Evolutionary conservation across 2,113 vertebrate genomes (phyloP).

Genomic region (Callocephalon fimbriatum): DNA sequence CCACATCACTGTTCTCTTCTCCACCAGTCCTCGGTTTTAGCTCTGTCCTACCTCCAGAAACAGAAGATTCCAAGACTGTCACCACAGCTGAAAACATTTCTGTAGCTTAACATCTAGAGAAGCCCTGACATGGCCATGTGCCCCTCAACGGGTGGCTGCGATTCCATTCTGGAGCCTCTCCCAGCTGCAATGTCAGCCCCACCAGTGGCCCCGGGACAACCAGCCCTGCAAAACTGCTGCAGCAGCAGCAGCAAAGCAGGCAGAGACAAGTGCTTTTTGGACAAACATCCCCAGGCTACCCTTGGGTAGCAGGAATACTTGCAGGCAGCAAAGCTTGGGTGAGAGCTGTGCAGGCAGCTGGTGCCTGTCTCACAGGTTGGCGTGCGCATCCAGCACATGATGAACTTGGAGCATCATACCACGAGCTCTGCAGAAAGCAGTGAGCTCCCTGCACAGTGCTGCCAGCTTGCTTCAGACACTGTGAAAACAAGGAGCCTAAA

Average conservation of each 20-base stretch:
- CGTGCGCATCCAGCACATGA: fast-evolving
- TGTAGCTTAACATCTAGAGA: not conserved
- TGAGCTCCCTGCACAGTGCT: not conserved
- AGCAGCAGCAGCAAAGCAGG: not conserved
- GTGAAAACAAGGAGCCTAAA: not conserved
- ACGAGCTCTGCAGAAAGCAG: not conserved
- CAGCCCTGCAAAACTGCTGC: not conserved
- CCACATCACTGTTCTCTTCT: not conserved
- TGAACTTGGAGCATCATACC: not conserved
- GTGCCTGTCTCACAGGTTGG: not conserved
- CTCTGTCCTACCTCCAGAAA: not conserved
- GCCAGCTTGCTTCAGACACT: not conserved
- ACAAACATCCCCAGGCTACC: not conserved
- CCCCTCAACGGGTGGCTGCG: fast-evolving
- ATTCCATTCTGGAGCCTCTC: not conserved
- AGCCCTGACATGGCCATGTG: not conserved
- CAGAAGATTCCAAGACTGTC: not conserved
- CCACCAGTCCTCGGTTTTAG: not conserved
- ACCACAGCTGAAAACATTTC: not conserved
- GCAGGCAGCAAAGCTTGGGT: not conserved
- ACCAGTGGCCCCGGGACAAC: not conserved
- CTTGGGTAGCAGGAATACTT: not conserved
- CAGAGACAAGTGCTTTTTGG: not conserved
- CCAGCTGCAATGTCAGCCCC: not conserved
- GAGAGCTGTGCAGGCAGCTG: not conserved